Percentiles rank a stretch among this genome's conserved stretches.
phyloP scores from a whole-genome alignment of 2,797 vertebrate species.

The Antennarius maculatus region DNA sequence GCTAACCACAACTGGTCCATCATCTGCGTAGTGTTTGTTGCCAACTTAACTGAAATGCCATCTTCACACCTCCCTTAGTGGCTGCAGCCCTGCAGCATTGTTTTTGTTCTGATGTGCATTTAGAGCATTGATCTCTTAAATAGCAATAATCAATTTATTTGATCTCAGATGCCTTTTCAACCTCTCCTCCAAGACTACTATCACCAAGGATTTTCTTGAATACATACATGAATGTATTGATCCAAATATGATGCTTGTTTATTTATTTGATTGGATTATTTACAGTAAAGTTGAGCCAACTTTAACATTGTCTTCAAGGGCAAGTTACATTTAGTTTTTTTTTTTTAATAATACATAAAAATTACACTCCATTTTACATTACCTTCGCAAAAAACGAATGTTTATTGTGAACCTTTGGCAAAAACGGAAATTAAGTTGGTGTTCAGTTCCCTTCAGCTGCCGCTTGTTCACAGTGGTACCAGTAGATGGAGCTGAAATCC shows the following conservation, averaged over 20 bases:
- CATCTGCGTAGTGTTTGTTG: conserved; percentile 39
- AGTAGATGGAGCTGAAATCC: conserved; percentile 77
- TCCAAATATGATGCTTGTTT: neutral
- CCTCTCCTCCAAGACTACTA: neutral
- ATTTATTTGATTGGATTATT: too few relatives aligned
- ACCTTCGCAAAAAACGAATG: too few relatives aligned
- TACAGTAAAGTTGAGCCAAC: too few relatives aligned
- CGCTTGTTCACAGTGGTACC: conserved; percentile 52
- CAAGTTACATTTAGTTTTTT: too few relatives aligned
- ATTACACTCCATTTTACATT: too few relatives aligned
- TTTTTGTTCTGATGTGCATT: conserved; percentile 20
- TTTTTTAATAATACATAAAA: too few relatives aligned
- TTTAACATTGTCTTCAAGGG: too few relatives aligned
- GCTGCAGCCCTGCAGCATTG: neutral
- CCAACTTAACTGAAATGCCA: conserved; percentile 53
- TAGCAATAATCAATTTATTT: conserved; percentile 9
- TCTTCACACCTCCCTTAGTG: conserved; percentile 17
- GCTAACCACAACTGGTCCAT: conserved; percentile 33
- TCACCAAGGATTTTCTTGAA: neutral
- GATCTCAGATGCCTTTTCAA: conserved; percentile 1
- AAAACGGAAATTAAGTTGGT: conserved; percentile 56
- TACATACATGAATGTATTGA: neutral
- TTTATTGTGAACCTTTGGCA: conserved; percentile 35
- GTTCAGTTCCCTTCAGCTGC: conserved; percentile 53
- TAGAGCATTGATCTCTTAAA: neutral